These are phyloP conservation scores for Siniperca chuatsi DNA, from an alignment of 2,113 vertebrate genomes.

Conservation along the genomic window DNA sequence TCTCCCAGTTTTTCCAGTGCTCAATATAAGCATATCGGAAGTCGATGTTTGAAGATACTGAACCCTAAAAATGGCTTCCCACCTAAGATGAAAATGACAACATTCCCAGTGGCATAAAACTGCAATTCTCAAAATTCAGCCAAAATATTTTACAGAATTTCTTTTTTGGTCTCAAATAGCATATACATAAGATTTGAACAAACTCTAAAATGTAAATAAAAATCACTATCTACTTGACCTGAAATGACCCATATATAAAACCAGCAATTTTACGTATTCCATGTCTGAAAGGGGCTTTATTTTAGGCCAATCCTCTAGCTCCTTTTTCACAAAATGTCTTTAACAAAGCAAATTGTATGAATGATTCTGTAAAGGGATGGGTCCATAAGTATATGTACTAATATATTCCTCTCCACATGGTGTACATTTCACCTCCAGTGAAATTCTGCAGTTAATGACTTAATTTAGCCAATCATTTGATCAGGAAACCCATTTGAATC, in stretches of 20 bases:
- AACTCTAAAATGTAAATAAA: not conserved
- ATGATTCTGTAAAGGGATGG: conserved; percentile 7
- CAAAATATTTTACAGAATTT: too few species aligned
- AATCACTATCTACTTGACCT: too few species aligned
- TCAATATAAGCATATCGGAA: not conserved
- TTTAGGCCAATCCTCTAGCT: not conserved
- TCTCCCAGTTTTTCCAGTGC: not conserved
- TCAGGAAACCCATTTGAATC: conserved; percentile 63
- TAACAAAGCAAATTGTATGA: not conserved
- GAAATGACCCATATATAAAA: not conserved
- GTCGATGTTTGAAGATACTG: not conserved
- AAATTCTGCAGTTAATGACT: conserved; percentile 54
- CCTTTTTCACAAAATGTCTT: not conserved
- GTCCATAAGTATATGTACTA: not conserved
- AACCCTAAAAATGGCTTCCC: not conserved
- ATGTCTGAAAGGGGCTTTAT: not conserved
- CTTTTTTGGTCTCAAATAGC: not conserved
- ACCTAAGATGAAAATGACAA: not conserved
- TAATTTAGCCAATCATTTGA: conserved; percentile 67
- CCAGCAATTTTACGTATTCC: not conserved
- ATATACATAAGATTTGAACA: not conserved
- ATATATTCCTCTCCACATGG: conserved; percentile 8
- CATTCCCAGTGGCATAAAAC: not conserved
- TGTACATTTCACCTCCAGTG: conserved; percentile 38
- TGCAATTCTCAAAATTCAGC: not conserved